Evolutionary conservation across 1,140 invertebrate genomes (phyloP).

Genomic region (Conus betulinus): DNA sequence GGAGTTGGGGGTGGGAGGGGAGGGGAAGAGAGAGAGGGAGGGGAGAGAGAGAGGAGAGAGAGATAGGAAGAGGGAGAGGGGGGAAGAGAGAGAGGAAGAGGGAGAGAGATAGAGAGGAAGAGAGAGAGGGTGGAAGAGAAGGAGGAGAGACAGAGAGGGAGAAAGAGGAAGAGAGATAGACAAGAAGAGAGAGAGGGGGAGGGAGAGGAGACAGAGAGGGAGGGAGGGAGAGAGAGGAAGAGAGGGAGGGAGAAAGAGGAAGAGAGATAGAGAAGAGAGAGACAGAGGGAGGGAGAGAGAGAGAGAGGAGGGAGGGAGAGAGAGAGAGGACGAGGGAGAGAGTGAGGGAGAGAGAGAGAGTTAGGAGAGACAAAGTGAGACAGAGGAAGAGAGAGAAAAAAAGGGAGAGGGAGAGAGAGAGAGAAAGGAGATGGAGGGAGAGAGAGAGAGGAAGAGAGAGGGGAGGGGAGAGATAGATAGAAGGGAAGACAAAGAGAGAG

Average conservation of each 20-base stretch:
- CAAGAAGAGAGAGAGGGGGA: too few species aligned
- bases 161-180: not conserved
- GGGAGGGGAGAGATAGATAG: too few species aligned
- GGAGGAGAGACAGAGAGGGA: not conserved
- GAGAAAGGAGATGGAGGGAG: not conserved
- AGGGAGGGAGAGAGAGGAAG: not conserved
- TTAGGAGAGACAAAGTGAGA: too few species aligned
- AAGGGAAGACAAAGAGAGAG: too few species aligned
- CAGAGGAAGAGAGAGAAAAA: not conserved
- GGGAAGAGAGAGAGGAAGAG: too few species aligned
- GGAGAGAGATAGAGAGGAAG: not conserved
- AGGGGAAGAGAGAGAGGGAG: not conserved
- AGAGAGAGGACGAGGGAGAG: too few species aligned
- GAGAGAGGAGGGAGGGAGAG: too few species aligned
- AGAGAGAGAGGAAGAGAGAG: not conserved
- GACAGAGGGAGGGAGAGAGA: too few species aligned
- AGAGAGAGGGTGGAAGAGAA: conserved; percentile 11
- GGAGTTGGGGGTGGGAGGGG: too few species aligned
- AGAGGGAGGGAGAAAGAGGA: too few species aligned
- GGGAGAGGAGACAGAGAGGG: not conserved
- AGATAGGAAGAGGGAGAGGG: not conserved
- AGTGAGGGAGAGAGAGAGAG: too few species aligned
- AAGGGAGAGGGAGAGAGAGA: not conserved
- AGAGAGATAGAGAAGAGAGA: too few species aligned
- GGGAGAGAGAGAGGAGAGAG: not conserved